Base-by-base conservation (phyloP, 1,140 invertebrate species). In the Bombus polaris region DNA sequence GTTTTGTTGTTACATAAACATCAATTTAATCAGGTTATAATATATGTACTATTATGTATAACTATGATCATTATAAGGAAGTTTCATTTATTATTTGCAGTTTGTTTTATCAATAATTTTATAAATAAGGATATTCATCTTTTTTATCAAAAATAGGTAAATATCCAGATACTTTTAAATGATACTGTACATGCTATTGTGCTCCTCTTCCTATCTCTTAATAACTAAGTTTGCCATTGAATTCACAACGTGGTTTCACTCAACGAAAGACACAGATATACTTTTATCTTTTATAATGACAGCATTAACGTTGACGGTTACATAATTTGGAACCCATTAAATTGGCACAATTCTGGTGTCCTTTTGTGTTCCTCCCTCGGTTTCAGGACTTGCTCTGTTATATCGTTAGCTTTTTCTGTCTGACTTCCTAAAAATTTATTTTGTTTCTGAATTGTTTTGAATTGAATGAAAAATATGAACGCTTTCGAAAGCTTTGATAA, bases 251-350 rank as follows among this genome's bases (percentile, higher is more conserved):
- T 25, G 28, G 10, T 18, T 76, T 65, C 59, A 25, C 42, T 77
- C 57, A n/a, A 32, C 18, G 28, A 77, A 77, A 77, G 39, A 65
- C 42, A 44, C 28, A 65, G 37, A 44, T 35, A 37, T 4, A 59
- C 37, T 42, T 77, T 65, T 65, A 77, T 62, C 57, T 77, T 77
- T 42, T 32, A 15, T 44, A 32, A 42, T 10, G 59, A 77, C 42
- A 59, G 57, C 37, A 12, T 35, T 65, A 28, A 77, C 59, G 75
- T 37, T 57, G 47, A 18, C 37, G 42, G 37, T n/a, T 37, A 65
- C 28, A n/a, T 18, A 8, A 37, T 62, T 77, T 65, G 2, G n/a
- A 39, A 77, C 28, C 18, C 1, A 5, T 37, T 77, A 77, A 42
- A 42, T 62, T 37, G 47, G 3, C 22, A 8, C n/a, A 15, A 28